These are phyloP conservation scores for Anodontia alba DNA, from an alignment of 2,888 invertebrate species.

Conservation along the genomic window DNA sequence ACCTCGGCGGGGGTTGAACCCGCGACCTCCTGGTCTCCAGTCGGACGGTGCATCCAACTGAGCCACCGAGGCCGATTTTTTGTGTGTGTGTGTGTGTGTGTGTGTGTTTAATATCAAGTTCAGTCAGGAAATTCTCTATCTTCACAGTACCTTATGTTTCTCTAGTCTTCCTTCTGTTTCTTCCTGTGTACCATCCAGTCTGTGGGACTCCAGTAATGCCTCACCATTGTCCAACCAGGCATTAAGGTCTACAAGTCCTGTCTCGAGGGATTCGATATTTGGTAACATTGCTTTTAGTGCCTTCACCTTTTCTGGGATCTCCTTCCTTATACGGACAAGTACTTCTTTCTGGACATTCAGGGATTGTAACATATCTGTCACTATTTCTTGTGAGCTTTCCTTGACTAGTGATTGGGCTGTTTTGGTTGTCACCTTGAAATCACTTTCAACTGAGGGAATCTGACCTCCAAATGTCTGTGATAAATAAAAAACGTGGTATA, in stretches of 20 bases:
- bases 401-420: conserved; percentile 96
- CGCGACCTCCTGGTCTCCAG: too few species aligned
- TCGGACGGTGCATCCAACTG: too few species aligned
- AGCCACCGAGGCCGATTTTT: too few species aligned
- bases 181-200: conserved; percentile 89
- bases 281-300: conserved; percentile 80
- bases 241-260: conserved; percentile 93
- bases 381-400: conserved; percentile 95
- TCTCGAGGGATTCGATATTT: conserved; percentile 95
- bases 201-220: conserved; percentile 88
- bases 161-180: conserved; percentile 91
- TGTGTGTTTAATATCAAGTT: too few species aligned
- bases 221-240: conserved; percentile 95
- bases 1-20: too few species aligned
- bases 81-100: too few species aligned
- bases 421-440: conserved; percentile 96
- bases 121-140: too few species aligned
- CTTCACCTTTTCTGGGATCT: conserved; percentile 93
- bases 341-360: conserved; percentile 86
- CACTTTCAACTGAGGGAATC: conserved; percentile 94
- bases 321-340: conserved; percentile 85
- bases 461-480: conserved; percentile 90
- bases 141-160: conserved; percentile 89
- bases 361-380: conserved; percentile 94
- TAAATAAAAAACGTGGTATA: too few species aligned